Conservation (phyloP, 2,888 invertebrate species). For the Bruchidius siliquastri region DNA sequence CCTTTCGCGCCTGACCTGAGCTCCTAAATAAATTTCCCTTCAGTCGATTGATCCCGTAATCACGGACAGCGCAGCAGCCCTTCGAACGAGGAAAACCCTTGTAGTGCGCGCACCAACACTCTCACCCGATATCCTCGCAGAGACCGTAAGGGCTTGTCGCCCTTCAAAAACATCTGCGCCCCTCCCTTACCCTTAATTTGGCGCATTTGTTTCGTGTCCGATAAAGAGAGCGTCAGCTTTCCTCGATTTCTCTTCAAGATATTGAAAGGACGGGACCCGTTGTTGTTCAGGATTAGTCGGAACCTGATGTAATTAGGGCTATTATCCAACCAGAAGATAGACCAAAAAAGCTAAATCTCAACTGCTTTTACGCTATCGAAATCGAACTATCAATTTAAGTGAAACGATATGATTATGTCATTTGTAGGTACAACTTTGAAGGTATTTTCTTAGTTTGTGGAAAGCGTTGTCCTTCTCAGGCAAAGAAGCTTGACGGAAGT, state of each 20-base stretch:
- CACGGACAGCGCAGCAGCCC: neutral
- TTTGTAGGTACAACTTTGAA: no score
- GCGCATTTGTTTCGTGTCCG: neutral
- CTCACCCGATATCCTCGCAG: neutral
- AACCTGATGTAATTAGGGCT: neutral
- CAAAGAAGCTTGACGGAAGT: no score
- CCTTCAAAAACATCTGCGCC: conserved; percentile 19
- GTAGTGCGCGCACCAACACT: neutral
- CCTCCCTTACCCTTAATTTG: conserved; percentile 10
- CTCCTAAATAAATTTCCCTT: neutral
- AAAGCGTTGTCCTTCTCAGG: no score
- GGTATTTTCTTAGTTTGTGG: no score
- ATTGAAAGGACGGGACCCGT: neutral
- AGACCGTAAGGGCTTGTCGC: conserved; percentile 8
- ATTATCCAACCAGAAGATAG: neutral
- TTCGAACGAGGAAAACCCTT: neutral
- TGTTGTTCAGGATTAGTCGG: neutral
- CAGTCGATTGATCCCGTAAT: neutral
- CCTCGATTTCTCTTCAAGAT: neutral
- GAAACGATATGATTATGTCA: no score
- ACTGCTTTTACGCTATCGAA: no score
- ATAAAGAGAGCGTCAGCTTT: neutral
- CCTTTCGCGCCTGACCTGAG: neutral
- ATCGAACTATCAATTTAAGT: no score
- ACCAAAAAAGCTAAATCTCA: no score